Percentiles rank a stretch among this genome's conserved stretches.
These are phyloP conservation scores for Luidia sarsii DNA, from an alignment of 53 echinoderm and acorn worm species.

Conservation along the genomic window DNA sequence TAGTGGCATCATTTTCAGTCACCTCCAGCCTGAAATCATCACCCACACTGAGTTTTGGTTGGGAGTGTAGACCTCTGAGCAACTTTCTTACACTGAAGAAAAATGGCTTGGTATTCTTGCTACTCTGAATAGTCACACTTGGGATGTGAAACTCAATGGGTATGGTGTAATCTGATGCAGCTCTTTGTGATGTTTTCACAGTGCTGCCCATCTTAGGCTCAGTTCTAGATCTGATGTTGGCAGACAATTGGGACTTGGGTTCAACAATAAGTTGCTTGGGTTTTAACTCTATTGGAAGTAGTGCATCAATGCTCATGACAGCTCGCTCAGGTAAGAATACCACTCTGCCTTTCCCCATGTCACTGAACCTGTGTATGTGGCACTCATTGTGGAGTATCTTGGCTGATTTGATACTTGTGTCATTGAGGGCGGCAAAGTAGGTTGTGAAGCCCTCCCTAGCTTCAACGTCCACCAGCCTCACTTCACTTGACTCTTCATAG, in stretches of 20 bases:
- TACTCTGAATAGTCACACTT: slow-evolving; percentile 18
- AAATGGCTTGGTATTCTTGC: not conserved
- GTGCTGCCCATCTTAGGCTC: not conserved
- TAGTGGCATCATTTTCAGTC: not conserved
- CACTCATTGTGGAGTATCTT: slow-evolving; percentile 27
- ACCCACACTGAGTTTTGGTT: not conserved
- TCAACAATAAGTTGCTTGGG: not conserved
- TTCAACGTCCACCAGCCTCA: not conserved
- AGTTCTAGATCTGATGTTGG: not conserved
- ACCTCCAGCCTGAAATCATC: slow-evolving; percentile 26
- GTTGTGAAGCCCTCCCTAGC: slow-evolving; percentile 1
- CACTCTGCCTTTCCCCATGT: slow-evolving; percentile 36
- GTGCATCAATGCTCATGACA: not conserved
- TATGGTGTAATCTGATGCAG: slow-evolving; percentile 13
- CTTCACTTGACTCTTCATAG: not conserved
- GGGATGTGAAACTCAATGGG: slow-evolving; percentile 21
- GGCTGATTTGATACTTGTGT: slow-evolving; percentile 18
- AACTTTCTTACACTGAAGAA: slow-evolving; percentile 16
- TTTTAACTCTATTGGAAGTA: not conserved
- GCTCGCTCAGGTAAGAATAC: not conserved
- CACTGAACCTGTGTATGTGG: slow-evolving; percentile 45
- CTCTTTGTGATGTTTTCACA: not conserved
- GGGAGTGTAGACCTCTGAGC: not conserved
- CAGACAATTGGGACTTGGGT: not conserved
- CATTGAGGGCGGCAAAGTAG: slow-evolving; percentile 16